Conservation (phyloP, 2,888 invertebrate species). For the Papilio protenor region DNA sequence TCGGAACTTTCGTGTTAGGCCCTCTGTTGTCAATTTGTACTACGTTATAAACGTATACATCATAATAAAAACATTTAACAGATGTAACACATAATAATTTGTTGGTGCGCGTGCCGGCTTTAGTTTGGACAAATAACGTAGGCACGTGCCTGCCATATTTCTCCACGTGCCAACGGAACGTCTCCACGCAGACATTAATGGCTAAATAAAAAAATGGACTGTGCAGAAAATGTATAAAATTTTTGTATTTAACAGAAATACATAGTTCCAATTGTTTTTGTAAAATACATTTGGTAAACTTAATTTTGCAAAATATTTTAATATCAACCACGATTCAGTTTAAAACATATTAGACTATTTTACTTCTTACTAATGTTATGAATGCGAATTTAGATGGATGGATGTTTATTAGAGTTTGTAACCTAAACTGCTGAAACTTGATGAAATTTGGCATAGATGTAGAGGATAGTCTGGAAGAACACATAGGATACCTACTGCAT, state of each 20-base stretch:
- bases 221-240: not conserved
- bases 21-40: too few relatives aligned
- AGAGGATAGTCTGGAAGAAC: too few relatives aligned
- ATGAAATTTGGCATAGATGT: too few relatives aligned
- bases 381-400: too few relatives aligned
- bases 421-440: too few relatives aligned
- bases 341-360: not conserved
- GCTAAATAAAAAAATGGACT: conserved; percentile 40
- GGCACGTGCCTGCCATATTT: conserved; percentile 71
- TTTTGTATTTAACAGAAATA: not conserved
- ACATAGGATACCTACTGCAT: not conserved
- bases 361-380: too few relatives aligned
- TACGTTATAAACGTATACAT: not conserved
- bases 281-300: too few relatives aligned
- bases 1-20: too few relatives aligned
- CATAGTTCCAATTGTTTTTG: too few relatives aligned
- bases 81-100: conserved; percentile 18
- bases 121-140: conserved; percentile 47
- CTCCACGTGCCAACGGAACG: conserved; percentile 53
- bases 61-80: conserved; percentile 3
- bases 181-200: conserved; percentile 56
- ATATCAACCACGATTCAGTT: not conserved
- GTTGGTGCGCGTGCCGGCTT: conserved; percentile 7
- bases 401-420: too few relatives aligned
- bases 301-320: too few relatives aligned